phyloP scores from a whole-genome alignment of 2,797 vertebrate genomes.

The Brachyrhaphis roseni region DNA sequence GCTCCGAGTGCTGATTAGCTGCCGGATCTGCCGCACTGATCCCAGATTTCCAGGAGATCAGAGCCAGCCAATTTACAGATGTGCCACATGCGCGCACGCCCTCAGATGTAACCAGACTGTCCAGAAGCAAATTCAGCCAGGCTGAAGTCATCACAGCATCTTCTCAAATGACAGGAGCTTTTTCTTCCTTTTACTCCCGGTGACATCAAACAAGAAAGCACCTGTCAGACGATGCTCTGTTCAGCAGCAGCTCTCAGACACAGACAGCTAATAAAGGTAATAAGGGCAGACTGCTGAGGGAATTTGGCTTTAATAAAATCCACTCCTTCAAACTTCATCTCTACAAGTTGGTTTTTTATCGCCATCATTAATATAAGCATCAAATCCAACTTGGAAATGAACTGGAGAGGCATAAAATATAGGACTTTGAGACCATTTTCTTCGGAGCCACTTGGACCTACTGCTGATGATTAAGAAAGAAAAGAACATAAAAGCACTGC shows the following conservation, averaged over 20 bases:
- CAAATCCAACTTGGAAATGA: constrained; percentile 9
- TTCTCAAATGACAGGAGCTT: constrained; percentile 2
- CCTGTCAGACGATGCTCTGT: constrained; percentile 66
- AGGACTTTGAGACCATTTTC: neutral
- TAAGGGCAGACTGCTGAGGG: constrained; percentile 41
- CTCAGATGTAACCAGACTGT: constrained; percentile 39
- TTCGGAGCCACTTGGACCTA: neutral
- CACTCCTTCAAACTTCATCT: constrained; percentile 48
- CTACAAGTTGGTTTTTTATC: constrained; percentile 37
- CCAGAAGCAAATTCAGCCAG: constrained; percentile 47
- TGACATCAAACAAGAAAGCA: constrained; percentile 61
- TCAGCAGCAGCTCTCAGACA: constrained; percentile 40
- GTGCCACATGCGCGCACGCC: constrained; percentile 39
- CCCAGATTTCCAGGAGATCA: constrained; percentile 81
- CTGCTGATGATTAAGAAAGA: neutral
- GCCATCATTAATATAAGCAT: constrained; percentile 32
- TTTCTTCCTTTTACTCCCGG: constrained; percentile 25
- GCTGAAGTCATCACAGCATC: constrained; percentile 58
- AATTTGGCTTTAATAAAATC: constrained; percentile 53
- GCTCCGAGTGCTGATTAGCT: constrained; percentile 75
- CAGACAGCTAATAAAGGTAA: constrained; percentile 54
- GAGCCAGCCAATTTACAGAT: constrained; percentile 75
- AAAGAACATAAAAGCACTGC: neutral
- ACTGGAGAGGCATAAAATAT: neutral
- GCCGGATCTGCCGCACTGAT: constrained; percentile 75